Evolutionary conservation across 2,113 vertebrate genomes (phyloP), one percentile per base, ranked within the genome.

Genomic region (Coracopsis vasa): DNA sequence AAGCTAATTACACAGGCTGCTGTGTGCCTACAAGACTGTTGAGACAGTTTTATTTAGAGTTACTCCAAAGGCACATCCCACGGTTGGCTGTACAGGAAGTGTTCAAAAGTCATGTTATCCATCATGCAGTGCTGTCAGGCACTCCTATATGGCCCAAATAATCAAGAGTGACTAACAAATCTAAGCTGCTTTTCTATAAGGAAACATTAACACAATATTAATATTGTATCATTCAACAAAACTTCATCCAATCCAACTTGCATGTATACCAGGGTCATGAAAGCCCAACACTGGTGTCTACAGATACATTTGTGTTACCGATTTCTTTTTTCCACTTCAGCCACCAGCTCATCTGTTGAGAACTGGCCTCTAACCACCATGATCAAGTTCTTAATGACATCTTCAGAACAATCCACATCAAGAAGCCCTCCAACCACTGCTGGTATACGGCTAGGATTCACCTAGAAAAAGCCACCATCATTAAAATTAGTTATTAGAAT

Each of bases 261-360:
- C 42, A 24, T 54, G 5, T n/a, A n/a, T 3, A 71, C 13, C 62
- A 92, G 19, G 15, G 50, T 66, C 44, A 80, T 21, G 19, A 56
- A 81, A 94, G 20, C 31, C 58, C 9, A n/a, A 12, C 45, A 70
- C 5, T 27, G 8, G 3, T 65, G 41, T 15, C 47, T 47, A 71
- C 13, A 88, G 35, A 84, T 15, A 2, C 8, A 65, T 88, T 71
- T 78, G 35, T 10, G 10, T 97, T 95, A 99, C 99, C 99, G 97
- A 96, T 99, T 99, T 97, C 99, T 99, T 95, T 99, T 99, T 94
- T 99, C 99, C 45, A 99, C 99, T 97, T 99, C 99, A 18, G 98
- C 98, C 86, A 99, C 99, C 81, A 99, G 97, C 83, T 99, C 99
- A 82, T 99, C 99, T 9, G 99, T 99, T 71, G 99, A 99, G 96